Evolutionary conservation across 2,888 invertebrate species (phyloP), one percentile per base, ranked within the genome.

Genomic region (Alloscopus bannaensis): DNA sequence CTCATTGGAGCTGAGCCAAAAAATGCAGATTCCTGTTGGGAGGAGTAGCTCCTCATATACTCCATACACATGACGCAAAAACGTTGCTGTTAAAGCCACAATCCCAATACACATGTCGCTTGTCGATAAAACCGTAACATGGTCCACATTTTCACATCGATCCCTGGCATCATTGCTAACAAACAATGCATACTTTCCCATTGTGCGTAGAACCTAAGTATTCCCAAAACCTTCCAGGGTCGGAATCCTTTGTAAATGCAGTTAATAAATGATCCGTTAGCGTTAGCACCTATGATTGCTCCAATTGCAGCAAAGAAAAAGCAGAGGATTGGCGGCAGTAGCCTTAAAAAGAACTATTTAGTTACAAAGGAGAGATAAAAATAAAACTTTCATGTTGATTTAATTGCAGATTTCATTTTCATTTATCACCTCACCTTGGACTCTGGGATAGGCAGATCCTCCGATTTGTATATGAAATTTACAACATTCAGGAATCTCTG

Each of bases 41-140:
- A 69, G n/a, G 3, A 28, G n/a, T 4, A 69, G 45, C 16, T 69
- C 69, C 22, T 69, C 57, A 42, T 69, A 69, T 20, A 57, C 52
- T 1, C 69, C 69, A 57, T 26, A 42, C 1, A 57, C 3, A 6
- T 69, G 69, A 16, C 69, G 8, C 13, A 69, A 18, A 1, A 57
- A n/a, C 1, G 18, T 57, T 16, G 20, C 45, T 6, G 57, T 20
- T 28, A 40, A 26, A 2, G 29, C 45, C 0, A 4, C 26, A 42
- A 57, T 28, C 8, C 69, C 57, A 28, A 69, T 18, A 1, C 1
- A 0, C 28, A 28, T 28, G 11, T 69, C 69, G 8, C n/a, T 2
- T 4, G 1, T 1, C 1, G 45, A 22, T 11, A 42, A 20, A 28
- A n/a, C 0, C 8, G 1, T 18, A 13, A 11, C 2, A n/a, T 4